phyloP scores from a whole-genome alignment of 1,140 invertebrate species.

The Leptoteleia sp. region DNA sequence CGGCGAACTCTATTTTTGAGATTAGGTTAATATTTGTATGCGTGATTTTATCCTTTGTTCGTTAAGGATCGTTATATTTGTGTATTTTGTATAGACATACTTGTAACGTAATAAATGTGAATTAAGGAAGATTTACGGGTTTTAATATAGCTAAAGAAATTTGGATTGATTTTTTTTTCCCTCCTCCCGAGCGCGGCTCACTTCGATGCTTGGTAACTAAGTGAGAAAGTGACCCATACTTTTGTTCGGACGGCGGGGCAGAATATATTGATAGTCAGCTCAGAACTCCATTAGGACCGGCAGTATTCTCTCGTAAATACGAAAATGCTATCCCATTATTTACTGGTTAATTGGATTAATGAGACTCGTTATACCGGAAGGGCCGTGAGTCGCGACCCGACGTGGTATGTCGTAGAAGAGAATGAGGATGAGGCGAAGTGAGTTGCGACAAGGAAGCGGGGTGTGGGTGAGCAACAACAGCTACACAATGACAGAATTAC shows the following conservation, averaged over 20 bases:
- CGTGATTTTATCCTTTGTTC: neutral
- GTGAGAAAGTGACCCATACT: conserved; percentile 80
- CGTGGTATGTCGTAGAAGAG: conserved; percentile 61
- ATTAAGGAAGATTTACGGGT: neutral
- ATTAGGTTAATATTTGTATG: conserved; percentile 5
- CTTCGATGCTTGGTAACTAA: conserved; percentile 70
- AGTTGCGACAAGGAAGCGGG: conserved; percentile 60
- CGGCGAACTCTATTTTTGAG: too few relatives aligned
- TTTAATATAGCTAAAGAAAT: conserved; percentile 5
- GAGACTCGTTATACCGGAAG: conserved; percentile 81
- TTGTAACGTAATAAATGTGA: conserved; percentile 9
- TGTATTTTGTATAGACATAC: too few relatives aligned
- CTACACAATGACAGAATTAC: conserved; percentile 41
- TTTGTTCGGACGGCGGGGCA: conserved; percentile 74
- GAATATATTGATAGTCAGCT: conserved; percentile 82
- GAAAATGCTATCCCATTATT: conserved; percentile 82
- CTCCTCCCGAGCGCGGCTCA: neutral
- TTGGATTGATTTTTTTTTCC: conserved; percentile 43
- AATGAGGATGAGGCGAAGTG: conserved; percentile 60
- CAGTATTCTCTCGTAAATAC: conserved; percentile 78
- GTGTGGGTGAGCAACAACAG: conserved; percentile 60
- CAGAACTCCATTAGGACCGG: conserved; percentile 81
- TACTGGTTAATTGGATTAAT: conserved; percentile 83
- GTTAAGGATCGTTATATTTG: too few relatives aligned
- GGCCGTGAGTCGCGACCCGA: conserved; percentile 73